Evolutionary conservation across 2,888 invertebrate species (phyloP), one percentile per base, ranked within the genome.

Genomic region (Rhamnusium bicolor): DNA sequence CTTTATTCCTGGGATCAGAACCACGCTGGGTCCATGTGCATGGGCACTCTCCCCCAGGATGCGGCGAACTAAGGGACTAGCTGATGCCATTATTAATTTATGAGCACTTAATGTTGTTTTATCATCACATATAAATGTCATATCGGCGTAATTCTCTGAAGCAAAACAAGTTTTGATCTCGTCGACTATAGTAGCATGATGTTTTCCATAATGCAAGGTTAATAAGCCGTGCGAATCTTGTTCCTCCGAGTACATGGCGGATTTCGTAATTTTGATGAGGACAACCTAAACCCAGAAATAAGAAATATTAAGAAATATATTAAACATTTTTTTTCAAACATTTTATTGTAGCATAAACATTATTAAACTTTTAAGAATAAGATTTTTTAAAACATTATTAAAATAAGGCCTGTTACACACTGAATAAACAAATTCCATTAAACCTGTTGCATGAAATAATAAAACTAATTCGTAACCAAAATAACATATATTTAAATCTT

Each of bases 191-290:
- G 95, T 95, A 90, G 95, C 95, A 91, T 95, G 95, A 92, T 96
- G 96, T 91, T 96, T 96, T 91, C 95, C 95, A 90, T 96, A 96
- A 90, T 96, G 95, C 90, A 96, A 93, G 88, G 96, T 96, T 91
- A 96, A 92, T 91, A 95, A 91, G 86, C 93, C 93, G 89, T 92
- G 92, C 88, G 91, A 82, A 79, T 88, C 88, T 84, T 87, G 87
- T 85, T 88, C 87, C 84, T 89, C 89, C 84, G 90, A 89, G 90
- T 90, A 91, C 90, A 90, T 91, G 89, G 90, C 88, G 88, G 84
- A 85, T 81, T 84, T 82, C 81, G 83, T 85, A 80, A 80, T 80
- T 82, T 80, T 76, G 82, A 80, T 79, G 77, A 82, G 83, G 82
- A 79, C 82, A 83, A 84, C 84, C 85, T 85, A 78, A 63, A 84